phyloP scores from a whole-genome alignment of 64 coral and sea anemone genomes.

The Pachyseris speciosa region DNA sequence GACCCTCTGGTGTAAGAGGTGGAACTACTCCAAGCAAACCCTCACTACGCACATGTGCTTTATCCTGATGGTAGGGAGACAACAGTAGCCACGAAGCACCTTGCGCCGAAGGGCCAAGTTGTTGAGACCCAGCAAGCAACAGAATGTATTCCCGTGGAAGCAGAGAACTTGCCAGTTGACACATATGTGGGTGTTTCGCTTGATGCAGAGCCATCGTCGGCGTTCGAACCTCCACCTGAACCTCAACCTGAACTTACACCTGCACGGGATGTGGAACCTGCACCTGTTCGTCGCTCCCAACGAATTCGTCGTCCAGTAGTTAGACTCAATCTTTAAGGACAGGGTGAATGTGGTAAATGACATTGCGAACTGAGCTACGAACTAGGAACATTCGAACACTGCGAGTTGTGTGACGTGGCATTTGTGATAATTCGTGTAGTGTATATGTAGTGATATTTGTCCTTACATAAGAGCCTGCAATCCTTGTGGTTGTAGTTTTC shows the following conservation, averaged over 20 bases:
- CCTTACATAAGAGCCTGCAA: no score
- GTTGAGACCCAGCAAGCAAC: slow-evolving; percentile 12
- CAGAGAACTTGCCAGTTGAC: slow-evolving; percentile 36
- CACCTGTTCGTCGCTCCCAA: slow-evolving; percentile 17
- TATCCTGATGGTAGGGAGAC: slow-evolving; percentile 52
- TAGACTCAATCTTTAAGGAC: slow-evolving; percentile 32
- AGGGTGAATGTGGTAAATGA: slow-evolving; percentile 44
- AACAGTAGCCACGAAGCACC: slow-evolving; percentile 58
- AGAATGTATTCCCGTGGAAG: slow-evolving; percentile 19
- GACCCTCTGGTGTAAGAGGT: slow-evolving; percentile 78
- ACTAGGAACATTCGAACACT: no score
- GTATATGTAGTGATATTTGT: no score
- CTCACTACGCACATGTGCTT: slow-evolving; percentile 38
- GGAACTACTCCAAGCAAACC: slow-evolving; percentile 60
- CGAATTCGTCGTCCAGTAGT: neutral
- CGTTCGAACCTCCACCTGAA: neutral
- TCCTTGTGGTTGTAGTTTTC: no score
- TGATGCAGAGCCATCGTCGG: neutral
- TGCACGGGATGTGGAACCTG: neutral
- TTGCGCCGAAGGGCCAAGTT: slow-evolving; percentile 48
- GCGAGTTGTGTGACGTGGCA: no score
- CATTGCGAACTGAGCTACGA: no score
- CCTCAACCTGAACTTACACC: neutral
- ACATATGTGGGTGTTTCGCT: neutral
- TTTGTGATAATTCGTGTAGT: no score